Conservation (phyloP, 2,113 vertebrate genomes). For the Thalassarche chlororhynchos region DNA sequence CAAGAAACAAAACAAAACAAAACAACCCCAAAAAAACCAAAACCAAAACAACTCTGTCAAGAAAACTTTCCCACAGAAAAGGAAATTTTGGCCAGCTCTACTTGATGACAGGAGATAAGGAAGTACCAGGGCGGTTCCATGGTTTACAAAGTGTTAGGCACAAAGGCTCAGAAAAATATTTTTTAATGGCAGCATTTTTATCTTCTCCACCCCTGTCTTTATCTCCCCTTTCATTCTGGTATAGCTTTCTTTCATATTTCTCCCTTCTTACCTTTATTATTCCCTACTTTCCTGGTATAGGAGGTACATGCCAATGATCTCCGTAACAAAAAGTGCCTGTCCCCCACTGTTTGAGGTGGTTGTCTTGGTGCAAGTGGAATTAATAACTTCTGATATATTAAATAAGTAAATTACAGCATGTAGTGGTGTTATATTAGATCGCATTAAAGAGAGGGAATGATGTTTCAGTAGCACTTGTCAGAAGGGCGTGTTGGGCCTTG, state of each 20-base stretch:
- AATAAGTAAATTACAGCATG: neutral
- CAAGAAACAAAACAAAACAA: neutral
- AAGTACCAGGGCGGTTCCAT: conserved; percentile 21
- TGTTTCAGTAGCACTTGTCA: neutral
- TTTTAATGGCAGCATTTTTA: neutral
- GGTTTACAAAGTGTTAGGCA: neutral
- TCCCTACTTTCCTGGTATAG: neutral
- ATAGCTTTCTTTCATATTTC: neutral
- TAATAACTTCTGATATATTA: neutral
- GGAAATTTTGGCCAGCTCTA: neutral
- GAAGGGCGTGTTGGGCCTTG: neutral
- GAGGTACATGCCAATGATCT: neutral
- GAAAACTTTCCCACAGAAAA: conserved; percentile 42
- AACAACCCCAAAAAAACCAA: neutral
- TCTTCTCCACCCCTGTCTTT: neutral
- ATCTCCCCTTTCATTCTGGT: neutral
- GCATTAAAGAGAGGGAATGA: neutral
- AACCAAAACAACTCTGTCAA: neutral
- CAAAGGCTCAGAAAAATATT: conserved; percentile 17
- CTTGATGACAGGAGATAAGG: conserved; percentile 53
- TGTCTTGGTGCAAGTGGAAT: neutral
- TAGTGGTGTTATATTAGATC: neutral
- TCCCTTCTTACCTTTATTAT: neutral
- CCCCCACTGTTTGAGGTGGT: neutral
- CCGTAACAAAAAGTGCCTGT: neutral